A percentile compares a stretch with the other conserved stretches of the same genome.
Conservation (phyloP, 2,113 vertebrate genomes). For the Callionymus lyra region DNA sequence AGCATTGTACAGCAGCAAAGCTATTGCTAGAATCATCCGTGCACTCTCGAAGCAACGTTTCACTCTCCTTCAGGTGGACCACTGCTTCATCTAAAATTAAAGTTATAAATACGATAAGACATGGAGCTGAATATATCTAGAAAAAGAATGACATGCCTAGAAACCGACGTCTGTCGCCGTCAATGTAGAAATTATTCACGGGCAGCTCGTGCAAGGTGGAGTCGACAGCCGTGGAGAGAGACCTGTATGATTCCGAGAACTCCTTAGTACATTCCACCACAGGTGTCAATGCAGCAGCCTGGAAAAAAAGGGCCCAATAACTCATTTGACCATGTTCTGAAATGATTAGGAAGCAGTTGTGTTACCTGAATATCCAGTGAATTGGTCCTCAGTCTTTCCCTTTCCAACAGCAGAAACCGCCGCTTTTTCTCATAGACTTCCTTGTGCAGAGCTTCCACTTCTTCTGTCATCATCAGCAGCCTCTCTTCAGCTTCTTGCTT, state of each 20-base stretch:
- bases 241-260: constrained; percentile 72
- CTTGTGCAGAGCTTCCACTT: constrained; percentile 54
- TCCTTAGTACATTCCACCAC: constrained; percentile 41
- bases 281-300: constrained; percentile 69
- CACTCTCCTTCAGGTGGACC: constrained; percentile 49
- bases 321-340: not conserved
- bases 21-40: constrained; percentile 36
- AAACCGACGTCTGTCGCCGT: constrained; percentile 55
- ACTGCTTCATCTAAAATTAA: constrained; percentile 55
- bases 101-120: no score
- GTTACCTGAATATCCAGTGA: constrained; percentile 72
- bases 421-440: no score
- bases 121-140: not conserved
- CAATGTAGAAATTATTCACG: constrained; percentile 75
- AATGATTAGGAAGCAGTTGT: not conserved
- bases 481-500: constrained; percentile 66
- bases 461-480: constrained; percentile 57
- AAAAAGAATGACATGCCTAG: constrained; percentile 59
- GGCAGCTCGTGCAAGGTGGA: no score
- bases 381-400: constrained; percentile 45
- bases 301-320: constrained; percentile 10
- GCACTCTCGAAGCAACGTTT: constrained; percentile 47
- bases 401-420: constrained; percentile 51
- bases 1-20: constrained; percentile 35
- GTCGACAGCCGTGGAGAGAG: constrained; percentile 73